Evolutionary conservation across 2,113 vertebrate species (phyloP).

Genomic region (Scophthalmus maximus): DNA sequence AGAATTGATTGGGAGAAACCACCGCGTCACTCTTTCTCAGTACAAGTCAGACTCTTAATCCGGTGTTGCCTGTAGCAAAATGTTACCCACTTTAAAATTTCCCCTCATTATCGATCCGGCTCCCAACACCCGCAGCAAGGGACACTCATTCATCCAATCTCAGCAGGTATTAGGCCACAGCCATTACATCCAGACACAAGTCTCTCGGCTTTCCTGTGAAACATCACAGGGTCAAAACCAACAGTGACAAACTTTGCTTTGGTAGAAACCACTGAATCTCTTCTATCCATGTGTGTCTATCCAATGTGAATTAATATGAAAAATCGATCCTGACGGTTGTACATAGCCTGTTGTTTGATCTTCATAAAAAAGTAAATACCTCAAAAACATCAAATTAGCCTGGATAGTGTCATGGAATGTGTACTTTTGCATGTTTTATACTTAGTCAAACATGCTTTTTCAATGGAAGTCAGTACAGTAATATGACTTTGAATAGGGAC

Average conservation of each 20-base stretch:
- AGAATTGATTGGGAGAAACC: conserved; percentile 28
- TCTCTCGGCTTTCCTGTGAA: background rate
- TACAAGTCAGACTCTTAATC: conserved; percentile 46
- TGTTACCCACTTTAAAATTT: conserved; percentile 50
- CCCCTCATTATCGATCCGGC: conserved; percentile 47
- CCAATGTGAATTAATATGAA: background rate
- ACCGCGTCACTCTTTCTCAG: conserved; percentile 24
- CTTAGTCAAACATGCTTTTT: too few species aligned
- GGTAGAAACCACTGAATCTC: background rate
- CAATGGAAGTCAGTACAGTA: too few species aligned
- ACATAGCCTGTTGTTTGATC: too few species aligned
- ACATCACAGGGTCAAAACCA: conserved; percentile 1
- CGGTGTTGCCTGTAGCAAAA: conserved; percentile 55
- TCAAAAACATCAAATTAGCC: background rate
- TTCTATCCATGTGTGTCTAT: too few species aligned
- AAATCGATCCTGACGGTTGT: background rate
- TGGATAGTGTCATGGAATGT: background rate
- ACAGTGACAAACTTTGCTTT: background rate
- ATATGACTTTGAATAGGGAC: too few species aligned
- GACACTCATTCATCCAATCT: conserved; percentile 29
- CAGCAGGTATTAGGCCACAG: conserved; percentile 2
- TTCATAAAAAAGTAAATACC: too few species aligned
- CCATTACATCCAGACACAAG: conserved; percentile 5
- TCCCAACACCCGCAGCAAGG: conserved; percentile 5
- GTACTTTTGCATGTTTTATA: too few species aligned